Conservation (phyloP, 2,113 vertebrate species). For the Scopus umbretta region DNA sequence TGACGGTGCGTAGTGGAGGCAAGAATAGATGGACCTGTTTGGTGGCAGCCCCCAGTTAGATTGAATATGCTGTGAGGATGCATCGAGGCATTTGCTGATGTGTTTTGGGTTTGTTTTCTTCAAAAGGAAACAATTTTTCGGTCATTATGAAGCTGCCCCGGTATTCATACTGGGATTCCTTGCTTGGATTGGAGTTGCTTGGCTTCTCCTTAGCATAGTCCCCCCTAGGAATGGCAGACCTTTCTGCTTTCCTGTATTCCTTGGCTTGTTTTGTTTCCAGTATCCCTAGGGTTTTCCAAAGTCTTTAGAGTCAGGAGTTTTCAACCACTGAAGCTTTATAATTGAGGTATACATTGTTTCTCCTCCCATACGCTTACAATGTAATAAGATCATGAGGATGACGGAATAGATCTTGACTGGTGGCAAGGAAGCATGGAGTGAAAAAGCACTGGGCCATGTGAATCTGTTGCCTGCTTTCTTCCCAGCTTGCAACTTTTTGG, state of each 20-base stretch:
- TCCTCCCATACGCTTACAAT: neutral
- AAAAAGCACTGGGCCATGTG: neutral
- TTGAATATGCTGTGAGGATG: neutral
- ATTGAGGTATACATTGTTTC: neutral
- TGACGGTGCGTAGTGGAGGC: neutral
- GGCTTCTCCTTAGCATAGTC: neutral
- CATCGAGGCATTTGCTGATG: neutral
- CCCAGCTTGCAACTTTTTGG: neutral
- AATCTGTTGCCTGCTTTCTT: neutral
- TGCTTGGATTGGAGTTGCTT: neutral
- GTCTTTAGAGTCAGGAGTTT: neutral
- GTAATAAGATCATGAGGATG: neutral
- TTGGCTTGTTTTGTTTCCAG: neutral
- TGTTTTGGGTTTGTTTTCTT: neutral
- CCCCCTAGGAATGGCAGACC: neutral
- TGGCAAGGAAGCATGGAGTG: neutral
- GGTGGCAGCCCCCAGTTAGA: neutral
- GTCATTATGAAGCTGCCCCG: neutral
- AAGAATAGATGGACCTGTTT: neutral
- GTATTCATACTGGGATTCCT: neutral
- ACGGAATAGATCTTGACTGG: neutral
- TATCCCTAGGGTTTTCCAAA: neutral
- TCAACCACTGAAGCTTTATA: neutral
- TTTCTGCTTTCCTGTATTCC: neutral
- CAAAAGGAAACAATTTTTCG: neutral